Percentiles rank a stretch among this genome's conserved stretches.
These are phyloP conservation scores for Daktulosphaira vitifoliae DNA, from an alignment of 1,140 invertebrate genomes.

Conservation along the genomic window DNA sequence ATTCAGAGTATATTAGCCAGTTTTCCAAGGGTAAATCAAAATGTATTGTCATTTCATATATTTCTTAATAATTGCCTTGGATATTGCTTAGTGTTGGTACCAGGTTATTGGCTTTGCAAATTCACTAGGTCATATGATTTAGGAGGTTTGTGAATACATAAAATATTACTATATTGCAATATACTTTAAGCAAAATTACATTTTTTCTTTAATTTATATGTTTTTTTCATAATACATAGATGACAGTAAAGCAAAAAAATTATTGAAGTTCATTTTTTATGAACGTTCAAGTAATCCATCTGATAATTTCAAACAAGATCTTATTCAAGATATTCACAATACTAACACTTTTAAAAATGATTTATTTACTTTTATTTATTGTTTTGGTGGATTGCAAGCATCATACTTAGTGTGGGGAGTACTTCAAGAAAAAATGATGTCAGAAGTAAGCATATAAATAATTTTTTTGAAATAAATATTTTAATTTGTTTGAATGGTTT, in stretches of 20 bases:
- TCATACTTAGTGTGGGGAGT: constrained; percentile 63
- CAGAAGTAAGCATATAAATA: constrained; percentile 50
- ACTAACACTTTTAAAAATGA: constrained; percentile 19
- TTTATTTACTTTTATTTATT: constrained; percentile 4
- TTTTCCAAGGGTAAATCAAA: neutral
- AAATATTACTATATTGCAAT: no score
- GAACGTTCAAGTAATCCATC: neutral
- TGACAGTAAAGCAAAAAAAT: neutral
- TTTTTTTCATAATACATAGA: neutral
- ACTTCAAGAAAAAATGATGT: constrained; percentile 89
- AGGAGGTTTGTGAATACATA: constrained; percentile 8
- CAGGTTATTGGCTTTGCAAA: constrained; percentile 24
- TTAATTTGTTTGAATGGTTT: no score
- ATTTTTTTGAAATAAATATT: no score
- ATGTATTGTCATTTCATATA: constrained; percentile 4
- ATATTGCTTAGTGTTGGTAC: constrained; percentile 15
- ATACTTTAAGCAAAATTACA: neutral
- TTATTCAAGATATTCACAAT: no score
- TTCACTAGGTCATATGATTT: constrained; percentile 14
- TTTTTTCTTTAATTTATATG: neutral
- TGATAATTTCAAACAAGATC: no score
- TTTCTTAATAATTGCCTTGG: constrained; percentile 18
- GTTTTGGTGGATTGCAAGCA: constrained; percentile 20
- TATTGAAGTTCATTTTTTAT: constrained; percentile 5
- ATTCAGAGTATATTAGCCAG: constrained; percentile 1